These are phyloP conservation scores for Boloria euphrosyne DNA, from an alignment of 2,888 invertebrate genomes.

Conservation along the genomic window DNA sequence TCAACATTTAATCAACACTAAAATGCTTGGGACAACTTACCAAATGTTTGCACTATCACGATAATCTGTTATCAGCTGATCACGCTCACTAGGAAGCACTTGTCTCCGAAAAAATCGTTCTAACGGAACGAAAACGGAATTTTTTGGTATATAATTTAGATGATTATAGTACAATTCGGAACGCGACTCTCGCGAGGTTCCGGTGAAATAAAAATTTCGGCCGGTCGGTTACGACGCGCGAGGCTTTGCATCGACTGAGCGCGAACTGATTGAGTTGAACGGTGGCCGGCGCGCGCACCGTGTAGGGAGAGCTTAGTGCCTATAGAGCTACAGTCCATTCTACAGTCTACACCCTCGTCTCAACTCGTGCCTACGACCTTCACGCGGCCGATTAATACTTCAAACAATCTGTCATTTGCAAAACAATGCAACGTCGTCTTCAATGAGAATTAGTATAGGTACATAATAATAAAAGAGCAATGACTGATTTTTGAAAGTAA, in stretches of 20 bases:
- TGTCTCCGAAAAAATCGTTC: constrained; percentile 46
- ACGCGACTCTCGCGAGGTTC: constrained; percentile 46
- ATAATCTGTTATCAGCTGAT: constrained; percentile 47
- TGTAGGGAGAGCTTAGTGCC: constrained; percentile 44
- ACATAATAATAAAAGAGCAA: neutral
- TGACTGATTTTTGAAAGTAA: neutral
- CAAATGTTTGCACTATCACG: constrained; percentile 52
- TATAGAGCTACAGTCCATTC: constrained; percentile 45
- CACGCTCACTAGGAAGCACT: constrained; percentile 47
- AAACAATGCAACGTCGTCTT: constrained; percentile 23
- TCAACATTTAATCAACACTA: constrained; percentile 59
- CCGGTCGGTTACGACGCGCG: constrained; percentile 63
- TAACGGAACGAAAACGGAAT: constrained; percentile 45
- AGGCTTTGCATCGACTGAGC: constrained; percentile 73
- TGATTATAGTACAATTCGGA: constrained; percentile 46
- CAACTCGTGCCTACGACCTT: constrained; percentile 37
- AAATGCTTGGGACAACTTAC: constrained; percentile 56
- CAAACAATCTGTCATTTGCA: constrained; percentile 34
- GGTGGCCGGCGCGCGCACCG: constrained; percentile 39
- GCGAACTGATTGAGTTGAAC: constrained; percentile 26
- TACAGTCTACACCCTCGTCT: constrained; percentile 30
- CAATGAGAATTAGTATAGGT: constrained; percentile 10
- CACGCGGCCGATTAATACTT: constrained; percentile 34
- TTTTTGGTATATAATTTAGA: constrained; percentile 15
- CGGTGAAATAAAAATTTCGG: constrained; percentile 32